Evolutionary conservation across 2,888 invertebrate species (phyloP), one percentile per base, ranked within the genome.

Genomic region (Sclerodermus sp.): DNA sequence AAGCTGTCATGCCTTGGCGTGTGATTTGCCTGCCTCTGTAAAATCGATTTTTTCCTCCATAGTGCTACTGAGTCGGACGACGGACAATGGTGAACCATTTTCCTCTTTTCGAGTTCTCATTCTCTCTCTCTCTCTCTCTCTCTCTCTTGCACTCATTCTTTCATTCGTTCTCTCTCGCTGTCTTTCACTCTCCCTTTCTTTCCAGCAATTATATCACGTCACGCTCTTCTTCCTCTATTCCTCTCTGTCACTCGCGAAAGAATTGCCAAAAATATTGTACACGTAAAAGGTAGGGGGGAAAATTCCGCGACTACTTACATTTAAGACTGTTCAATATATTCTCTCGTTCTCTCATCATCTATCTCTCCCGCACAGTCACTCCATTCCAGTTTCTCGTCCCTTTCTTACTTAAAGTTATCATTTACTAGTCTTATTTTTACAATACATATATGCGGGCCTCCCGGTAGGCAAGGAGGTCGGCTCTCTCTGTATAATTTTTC

Each of bases 391-490:
- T n/a, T n/a, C n/a, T n/a, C n/a, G n/a, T 23, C 23, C 8, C 23
- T 23, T 8, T 23, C 23, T 23, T 8, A 47, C 62, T 67, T 67
- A 71, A 70, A 70, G 71, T 72, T 74, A 73, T 75, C 72, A 72
- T 70, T 74, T 53, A 75, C 74, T 75, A 74, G 65, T 58, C 63
- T 73, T 64, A 70, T 69, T 66, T 60, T 74, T 75, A 76, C 68
- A 75, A 76, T 76, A 76, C 62, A 64, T 77, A 76, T 70, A 62
- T 70, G 75, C 76, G 76, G 71, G 73, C 74, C 76, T 70, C 76
- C 77, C 77, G 77, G 77, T 77, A 77, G 72, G 67, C 77, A 77
- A 77, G 76, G 74, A 75, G 74, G 73, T 68, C 74, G 71, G 75
- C 77, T 66, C 66, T 74, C 74, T 76, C 77, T 77, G 76, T 77